These are phyloP conservation scores for Danio rerio DNA, from an alignment of 2,113 vertebrate genomes.

Conservation along the genomic window GRCz12tu NC_133186.1:5511501-5512000, in stretches of 20 bases:
- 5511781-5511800: background rate
- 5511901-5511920: background rate
- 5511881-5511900: background rate
- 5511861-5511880: constrained; percentile 1
- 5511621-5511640: constrained; percentile 8
- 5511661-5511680: background rate
- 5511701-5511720: background rate
- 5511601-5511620: constrained; percentile 43
- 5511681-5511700: constrained; percentile 1
- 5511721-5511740: constrained; percentile 5
- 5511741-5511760: background rate
- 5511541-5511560: background rate
- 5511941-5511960: background rate
- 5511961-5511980: background rate
- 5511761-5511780: background rate
- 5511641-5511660: background rate
- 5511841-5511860: background rate
- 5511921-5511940: background rate
- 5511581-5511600: constrained; percentile 37
- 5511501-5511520: too few species aligned
- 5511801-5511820: background rate
- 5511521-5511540: too few species aligned
- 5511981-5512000: constrained; percentile 20
- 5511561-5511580: constrained; percentile 13
- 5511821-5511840: background rate